These are phyloP conservation scores for Phocoena phocoena DNA, from an alignment of 2,113 vertebrate genomes.

Conservation along the genomic window DNA sequence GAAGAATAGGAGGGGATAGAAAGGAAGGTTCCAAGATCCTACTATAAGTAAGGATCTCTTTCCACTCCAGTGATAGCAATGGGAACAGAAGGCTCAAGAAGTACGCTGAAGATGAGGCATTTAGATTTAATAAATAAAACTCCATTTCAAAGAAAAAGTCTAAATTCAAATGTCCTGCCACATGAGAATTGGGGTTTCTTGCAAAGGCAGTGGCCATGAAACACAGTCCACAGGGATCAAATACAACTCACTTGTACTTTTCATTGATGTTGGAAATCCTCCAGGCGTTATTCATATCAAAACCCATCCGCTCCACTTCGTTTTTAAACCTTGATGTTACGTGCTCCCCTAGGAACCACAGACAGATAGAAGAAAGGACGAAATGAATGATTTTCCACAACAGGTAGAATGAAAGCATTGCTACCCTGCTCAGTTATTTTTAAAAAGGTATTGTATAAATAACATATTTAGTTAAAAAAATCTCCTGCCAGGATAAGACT, in stretches of 20 bases:
- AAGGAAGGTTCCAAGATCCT: not conserved
- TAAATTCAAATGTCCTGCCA: slow-evolving; percentile 27
- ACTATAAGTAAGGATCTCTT: slow-evolving; percentile 39
- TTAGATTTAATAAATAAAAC: slow-evolving; percentile 58
- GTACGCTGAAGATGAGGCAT: not conserved
- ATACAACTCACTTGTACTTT: slow-evolving; percentile 92
- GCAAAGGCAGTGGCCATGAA: slow-evolving; percentile 25
- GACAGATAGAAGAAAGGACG: slow-evolving; percentile 39
- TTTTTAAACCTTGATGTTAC: slow-evolving; percentile 97
- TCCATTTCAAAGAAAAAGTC: slow-evolving; percentile 44
- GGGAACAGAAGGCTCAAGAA: slow-evolving; percentile 23
- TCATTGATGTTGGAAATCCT: slow-evolving; percentile 98
- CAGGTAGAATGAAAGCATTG: not conserved
- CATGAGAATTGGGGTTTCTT: not conserved
- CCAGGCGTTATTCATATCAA: slow-evolving; percentile 98
- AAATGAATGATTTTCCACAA: slow-evolving; percentile 15
- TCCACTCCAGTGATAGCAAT: slow-evolving; percentile 23
- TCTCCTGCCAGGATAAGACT: not conserved
- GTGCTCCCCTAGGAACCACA: slow-evolving; percentile 90
- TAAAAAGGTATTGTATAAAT: not conserved
- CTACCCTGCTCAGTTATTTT: not conserved
- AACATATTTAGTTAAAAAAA: not conserved
- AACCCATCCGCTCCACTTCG: slow-evolving; percentile 98
- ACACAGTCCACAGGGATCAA: slow-evolving; percentile 11
- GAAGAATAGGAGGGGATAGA: not conserved